Evolutionary conservation across 2,113 vertebrate species (phyloP), one percentile per base, ranked within the genome.

Genomic region (Panurus biarmicus): DNA sequence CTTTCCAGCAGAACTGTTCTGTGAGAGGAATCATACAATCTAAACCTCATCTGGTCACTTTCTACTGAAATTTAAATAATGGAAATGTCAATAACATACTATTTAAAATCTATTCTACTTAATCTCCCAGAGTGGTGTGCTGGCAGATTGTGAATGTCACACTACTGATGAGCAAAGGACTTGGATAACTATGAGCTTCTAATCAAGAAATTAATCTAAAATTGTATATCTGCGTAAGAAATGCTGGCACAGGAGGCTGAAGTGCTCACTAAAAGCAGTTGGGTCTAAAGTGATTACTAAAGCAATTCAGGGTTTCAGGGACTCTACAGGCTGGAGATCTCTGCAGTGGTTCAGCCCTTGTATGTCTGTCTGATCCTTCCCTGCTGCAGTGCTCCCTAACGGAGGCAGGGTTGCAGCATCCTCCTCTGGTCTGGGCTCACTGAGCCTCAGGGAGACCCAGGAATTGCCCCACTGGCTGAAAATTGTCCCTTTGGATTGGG

Each of bases 131-230:
- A 95, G 95, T 95, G 95, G 95, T 96, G 79, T 95, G 94, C 90
- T 97, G 96, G 96, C 97, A 97, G 93, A 93, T 94, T 90, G 96
- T 92, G 93, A 96, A 96, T 96, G 96, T 95, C 95, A 94, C 83
- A 89, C 95, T 93, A 74, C 95, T 96, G 90, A 95, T 95, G 95
- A 96, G 97, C 86, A 96, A 91, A 94, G 87, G 83, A 87, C 95
- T 97, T 97, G 91, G 94, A 95, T 96, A 96, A 94, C 94, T 92
- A 65, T 47, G 86, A 95, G 87, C 86, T 94, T 81, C 95, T 92
- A 96, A 95, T 87, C 90, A 96, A 95, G 95, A 93, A 95, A 96
- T 95, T 91, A 35, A 94, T 97, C 94, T 96, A 67, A 95, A 95
- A 96, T 93, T 86, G 89, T 96, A 2, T 96, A 93, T 96, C 91